Percentiles rank a stretch among this genome's conserved stretches.
Evolutionary conservation across 2,797 vertebrate species (phyloP).

Genomic region (Rhyacichthys aspro): DNA sequence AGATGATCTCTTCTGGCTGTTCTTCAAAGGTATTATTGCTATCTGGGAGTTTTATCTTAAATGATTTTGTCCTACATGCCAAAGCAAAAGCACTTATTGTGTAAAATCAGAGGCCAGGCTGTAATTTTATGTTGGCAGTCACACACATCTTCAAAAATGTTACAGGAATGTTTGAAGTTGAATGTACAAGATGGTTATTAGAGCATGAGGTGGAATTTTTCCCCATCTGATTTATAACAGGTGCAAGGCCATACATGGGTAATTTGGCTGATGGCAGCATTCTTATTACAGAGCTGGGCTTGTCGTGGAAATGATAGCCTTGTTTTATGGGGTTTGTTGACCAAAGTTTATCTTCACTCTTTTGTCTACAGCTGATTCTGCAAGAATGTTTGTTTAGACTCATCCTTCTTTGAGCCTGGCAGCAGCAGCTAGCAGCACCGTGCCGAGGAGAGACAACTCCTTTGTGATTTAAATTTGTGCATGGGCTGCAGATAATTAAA

Average conservation of each 20-base stretch:
- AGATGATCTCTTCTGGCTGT: conserved; percentile 59
- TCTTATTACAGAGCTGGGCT: conserved; percentile 76
- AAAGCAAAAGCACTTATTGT: conserved; percentile 50
- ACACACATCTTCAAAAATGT: conserved; percentile 68
- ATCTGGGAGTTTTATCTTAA: conserved; percentile 63
- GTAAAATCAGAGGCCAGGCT: conserved; percentile 48
- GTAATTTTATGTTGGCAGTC: conserved; percentile 72
- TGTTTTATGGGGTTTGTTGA: conserved; percentile 58
- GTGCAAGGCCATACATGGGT: conserved; percentile 72
- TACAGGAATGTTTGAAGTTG: conserved; percentile 76
- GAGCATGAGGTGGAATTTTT: conserved; percentile 77
- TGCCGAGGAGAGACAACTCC: background rate
- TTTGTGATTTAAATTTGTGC: too few relatives aligned
- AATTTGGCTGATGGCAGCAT: conserved; percentile 70
- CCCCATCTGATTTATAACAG: conserved; percentile 81
- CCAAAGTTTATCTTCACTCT: conserved; percentile 59
- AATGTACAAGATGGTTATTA: conserved; percentile 76
- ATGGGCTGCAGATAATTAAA: too few relatives aligned
- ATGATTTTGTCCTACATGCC: conserved; percentile 50
- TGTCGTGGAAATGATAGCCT: conserved; percentile 74
- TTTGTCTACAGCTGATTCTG: conserved; percentile 64
- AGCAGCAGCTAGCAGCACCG: background rate
- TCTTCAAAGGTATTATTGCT: conserved; percentile 51
- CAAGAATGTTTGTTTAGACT: conserved; percentile 72
- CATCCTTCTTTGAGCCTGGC: conserved; percentile 23